phyloP scores from a whole-genome alignment of 2,113 vertebrate genomes.

The Apodemus sylvaticus region DNA sequence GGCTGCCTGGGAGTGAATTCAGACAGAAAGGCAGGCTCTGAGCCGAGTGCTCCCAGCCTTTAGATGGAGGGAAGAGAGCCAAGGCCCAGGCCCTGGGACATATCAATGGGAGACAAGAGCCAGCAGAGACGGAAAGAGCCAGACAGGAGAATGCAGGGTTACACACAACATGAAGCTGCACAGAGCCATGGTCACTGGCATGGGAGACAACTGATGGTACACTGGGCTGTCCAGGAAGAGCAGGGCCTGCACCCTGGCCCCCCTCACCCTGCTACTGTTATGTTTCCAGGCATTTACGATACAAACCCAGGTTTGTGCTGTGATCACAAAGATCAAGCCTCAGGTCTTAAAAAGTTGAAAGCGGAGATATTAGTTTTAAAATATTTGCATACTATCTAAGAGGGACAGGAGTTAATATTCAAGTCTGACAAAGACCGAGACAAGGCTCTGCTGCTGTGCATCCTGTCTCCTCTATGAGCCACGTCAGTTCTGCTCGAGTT shows the following conservation, averaged over 20 bases:
- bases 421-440: neutral
- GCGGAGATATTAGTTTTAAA: neutral
- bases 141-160: neutral
- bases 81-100: neutral
- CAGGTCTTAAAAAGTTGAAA: neutral
- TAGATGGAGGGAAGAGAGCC: neutral
- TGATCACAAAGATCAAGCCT: neutral
- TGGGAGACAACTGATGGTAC: neutral
- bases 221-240: neutral
- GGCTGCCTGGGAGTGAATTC: neutral
- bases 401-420: neutral
- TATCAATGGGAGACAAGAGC: neutral
- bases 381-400: neutral
- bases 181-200: neutral
- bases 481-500: neutral
- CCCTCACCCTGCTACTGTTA: neutral
- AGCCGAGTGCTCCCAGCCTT: neutral
- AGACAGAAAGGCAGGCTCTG: neutral
- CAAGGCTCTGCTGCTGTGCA: neutral
- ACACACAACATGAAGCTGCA: neutral
- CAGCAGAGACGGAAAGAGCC: neutral
- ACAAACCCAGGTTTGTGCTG: neutral
- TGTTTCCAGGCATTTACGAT: conserved; percentile 14
- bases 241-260: neutral
- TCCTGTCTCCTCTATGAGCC: neutral